phyloP scores from a whole-genome alignment of 1,140 invertebrate genomes.

The Drosophila lacteicornis region DNA sequence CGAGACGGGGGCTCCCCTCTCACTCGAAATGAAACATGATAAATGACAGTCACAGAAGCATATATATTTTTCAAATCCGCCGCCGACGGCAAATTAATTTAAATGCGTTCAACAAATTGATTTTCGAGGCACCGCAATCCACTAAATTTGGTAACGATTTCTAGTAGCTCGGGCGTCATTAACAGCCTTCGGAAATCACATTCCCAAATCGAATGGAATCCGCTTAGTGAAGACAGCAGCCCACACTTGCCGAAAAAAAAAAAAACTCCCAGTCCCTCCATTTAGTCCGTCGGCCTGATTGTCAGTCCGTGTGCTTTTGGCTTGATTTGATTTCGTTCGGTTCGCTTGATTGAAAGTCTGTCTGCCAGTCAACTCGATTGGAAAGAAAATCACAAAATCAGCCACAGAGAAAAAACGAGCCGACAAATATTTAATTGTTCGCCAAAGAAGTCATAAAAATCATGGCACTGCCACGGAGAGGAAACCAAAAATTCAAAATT shows the following conservation, averaged over 20 bases:
- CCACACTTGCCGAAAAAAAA: conserved; percentile 30
- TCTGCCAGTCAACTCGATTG: conserved; percentile 53
- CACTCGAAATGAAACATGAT: conserved; percentile 57
- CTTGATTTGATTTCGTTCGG: conserved; percentile 31
- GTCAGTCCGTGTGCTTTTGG: conserved; percentile 10
- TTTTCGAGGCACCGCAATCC: conserved; percentile 42
- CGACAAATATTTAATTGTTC: conserved; percentile 54
- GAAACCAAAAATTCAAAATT: conserved; percentile 33
- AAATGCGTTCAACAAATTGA: conserved; percentile 70
- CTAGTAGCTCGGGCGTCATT: conserved; percentile 52
- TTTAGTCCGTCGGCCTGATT: conserved; percentile 15
- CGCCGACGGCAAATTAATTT: conserved; percentile 60
- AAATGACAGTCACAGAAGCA: conserved; percentile 35
- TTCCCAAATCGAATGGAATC: conserved; percentile 55
- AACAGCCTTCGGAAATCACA: conserved; percentile 55
- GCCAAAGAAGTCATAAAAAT: conserved; percentile 61
- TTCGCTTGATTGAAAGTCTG: conserved; percentile 61
- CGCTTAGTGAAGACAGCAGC: conserved; percentile 52
- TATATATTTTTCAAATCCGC: conserved; percentile 33
- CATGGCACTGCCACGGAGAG: conserved; percentile 12
- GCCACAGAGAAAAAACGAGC: conserved; percentile 16
- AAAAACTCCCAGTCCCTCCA: conserved; percentile 12
- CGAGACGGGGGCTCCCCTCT: conserved; percentile 1
- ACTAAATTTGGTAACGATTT: conserved; percentile 59
- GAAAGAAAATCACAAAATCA: conserved; percentile 32